phyloP scores from a whole-genome alignment of 2,888 invertebrate species.

The Cephus nigrinus region DNA sequence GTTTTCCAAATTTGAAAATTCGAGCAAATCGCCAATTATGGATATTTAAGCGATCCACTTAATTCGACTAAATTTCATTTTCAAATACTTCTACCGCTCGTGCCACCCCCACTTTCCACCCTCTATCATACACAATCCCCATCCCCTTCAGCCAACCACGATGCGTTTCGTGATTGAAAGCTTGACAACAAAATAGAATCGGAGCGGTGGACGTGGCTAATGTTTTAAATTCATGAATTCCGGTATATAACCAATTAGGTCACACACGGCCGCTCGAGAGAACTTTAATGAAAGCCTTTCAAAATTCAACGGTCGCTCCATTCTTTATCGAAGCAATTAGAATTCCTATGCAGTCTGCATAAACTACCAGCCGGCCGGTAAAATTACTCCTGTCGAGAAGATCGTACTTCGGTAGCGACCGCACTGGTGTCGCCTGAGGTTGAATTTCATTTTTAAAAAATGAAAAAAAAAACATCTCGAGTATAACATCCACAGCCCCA shows the following conservation, averaged over 20 bases:
- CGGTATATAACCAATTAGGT: constrained; percentile 55
- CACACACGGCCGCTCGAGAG: constrained; percentile 36
- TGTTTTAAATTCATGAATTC: constrained; percentile 56
- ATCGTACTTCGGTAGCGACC: not conserved
- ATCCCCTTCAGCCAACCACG: not conserved
- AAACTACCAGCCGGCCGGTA: constrained; percentile 10
- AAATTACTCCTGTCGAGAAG: not conserved
- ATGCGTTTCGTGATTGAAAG: constrained; percentile 9
- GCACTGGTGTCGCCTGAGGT: not conserved
- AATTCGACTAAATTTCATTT: too few species aligned
- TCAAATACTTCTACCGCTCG: too few species aligned
- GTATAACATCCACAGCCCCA: not conserved
- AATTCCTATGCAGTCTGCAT: constrained; percentile 24
- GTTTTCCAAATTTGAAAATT: not conserved
- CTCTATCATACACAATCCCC: not conserved
- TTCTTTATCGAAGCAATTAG: constrained; percentile 54
- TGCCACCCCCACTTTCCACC: not conserved
- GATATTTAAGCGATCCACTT: not conserved
- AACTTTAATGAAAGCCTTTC: constrained; percentile 55
- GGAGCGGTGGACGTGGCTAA: constrained; percentile 10
- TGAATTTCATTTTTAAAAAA: not conserved
- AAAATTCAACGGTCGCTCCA: constrained; percentile 49
- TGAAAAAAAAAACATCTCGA: not conserved
- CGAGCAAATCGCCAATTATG: not conserved
- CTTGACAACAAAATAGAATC: not conserved